Base-by-base conservation (phyloP, 2,113 vertebrate species). In the Entelurus aequoreus region DNA sequence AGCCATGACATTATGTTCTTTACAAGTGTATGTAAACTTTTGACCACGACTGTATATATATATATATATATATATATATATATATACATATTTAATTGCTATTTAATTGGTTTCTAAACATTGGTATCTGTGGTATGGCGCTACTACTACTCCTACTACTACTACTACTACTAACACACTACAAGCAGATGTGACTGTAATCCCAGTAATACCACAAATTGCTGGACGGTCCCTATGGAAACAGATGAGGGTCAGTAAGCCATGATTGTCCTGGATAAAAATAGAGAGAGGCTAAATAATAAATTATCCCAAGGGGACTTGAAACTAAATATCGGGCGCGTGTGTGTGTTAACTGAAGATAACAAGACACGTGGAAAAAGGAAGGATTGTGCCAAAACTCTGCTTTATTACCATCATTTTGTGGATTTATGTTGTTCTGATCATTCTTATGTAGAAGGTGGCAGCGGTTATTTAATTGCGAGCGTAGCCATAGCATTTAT, bases 131-230 rank as follows among this genome's bases (percentile, higher is more conserved):
- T 50, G 69, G 71, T 82, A 72, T 28, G 28, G 28, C 4, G 28
- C 28, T 28, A 28, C 28, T 28, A 3, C 2, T 28, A 28, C 28
- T n/a, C n/a, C n/a, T 28, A 28, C 28, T 28, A 28, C 2, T 28
- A 28, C 28, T 28, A 28, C 28, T 28, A 28, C 28, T 28, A 28
- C 28, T 28, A 82, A 70, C 69, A 77, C 77, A 84, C 80, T 70
- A 75, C 71, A 77, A 75, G 69, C 72, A 84, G 85, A 86, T 87
- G 82, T 85, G 77, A 68, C 71, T 66, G 55, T 87, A 86, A 87
- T 87, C 87, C 86, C 76, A 62, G 74, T 82, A 81, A 86, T 78
- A 69, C 52, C 80, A 69, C 56, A 83, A 81, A 82, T 83, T 75
- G 76, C 68, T 84, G 83, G 79, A 78, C 63, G 21, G 75, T 88